Base-by-base conservation (phyloP, 2,113 vertebrate genomes). In the Prochilodus magdalenae region DNA sequence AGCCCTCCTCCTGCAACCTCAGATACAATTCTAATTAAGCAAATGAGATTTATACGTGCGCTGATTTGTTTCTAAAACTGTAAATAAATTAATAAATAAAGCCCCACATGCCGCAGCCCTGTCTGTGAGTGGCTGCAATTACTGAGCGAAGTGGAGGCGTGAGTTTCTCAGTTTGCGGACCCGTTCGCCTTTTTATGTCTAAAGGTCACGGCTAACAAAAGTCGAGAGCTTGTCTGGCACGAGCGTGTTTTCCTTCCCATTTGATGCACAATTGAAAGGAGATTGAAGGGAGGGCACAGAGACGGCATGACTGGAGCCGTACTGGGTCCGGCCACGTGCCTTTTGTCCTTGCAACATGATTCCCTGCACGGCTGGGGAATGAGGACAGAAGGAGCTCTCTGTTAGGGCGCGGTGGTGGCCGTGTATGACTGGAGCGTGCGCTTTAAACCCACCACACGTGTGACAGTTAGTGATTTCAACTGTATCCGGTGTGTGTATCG, bases 141-240 rank as follows among this genome's bases (percentile, higher is more conserved):
- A 81, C 66, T 7, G 7, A 79, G 44, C 71, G 53, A 84, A 86
- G 84, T 59, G 76, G 70, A 87, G 74, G 87, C 59, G 33, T 59
- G 36, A 83, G 70, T 87, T 86, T 82, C 87, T 88, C 86, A 89
- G 90, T 90, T 86, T 86, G 85, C 84, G 86, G 86, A 79, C 78
- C 36, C 84, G 88, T 75, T 67, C 72, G 67, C 40, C 57, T 57
- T 78, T 90, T 88, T 84, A 71, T 51, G 78, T 82, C 49, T 63
- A 89, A 89, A 89, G 89, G 89, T 91, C 86, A 77, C 22, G 77
- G 86, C 83, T 80, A 87, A 87, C 65, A 75, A 85, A 83, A 69
- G 20, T 24, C 73, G 76, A 22, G 67, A 63, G 70, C 26, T 53
- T 36, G 24, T 59, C 0, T 77, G 77, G 36, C 65, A 72, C 1